Percentiles rank a stretch among this genome's conserved stretches.
Evolutionary conservation across 2,113 vertebrate genomes (phyloP).

Genomic region (Corynorhinus townsendii): DNA sequence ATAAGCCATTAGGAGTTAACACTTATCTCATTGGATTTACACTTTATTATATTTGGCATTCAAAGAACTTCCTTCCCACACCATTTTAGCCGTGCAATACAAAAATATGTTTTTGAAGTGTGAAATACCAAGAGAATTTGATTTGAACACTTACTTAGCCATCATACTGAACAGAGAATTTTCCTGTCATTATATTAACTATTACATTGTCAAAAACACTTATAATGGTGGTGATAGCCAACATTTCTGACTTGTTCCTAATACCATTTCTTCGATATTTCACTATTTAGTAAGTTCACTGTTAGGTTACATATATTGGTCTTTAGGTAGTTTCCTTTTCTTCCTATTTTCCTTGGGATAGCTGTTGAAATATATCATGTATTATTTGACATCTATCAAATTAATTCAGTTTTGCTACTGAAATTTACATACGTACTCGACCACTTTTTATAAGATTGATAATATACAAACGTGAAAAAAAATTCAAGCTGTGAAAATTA

Average conservation of each 20-base stretch:
- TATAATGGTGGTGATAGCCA: neutral
- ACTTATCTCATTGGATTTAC: constrained; percentile 2
- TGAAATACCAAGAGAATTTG: neutral
- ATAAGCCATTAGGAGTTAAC: neutral
- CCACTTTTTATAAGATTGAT: neutral
- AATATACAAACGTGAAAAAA: neutral
- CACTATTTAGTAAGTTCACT: neutral
- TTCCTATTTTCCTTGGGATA: neutral
- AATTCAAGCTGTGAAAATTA: neutral
- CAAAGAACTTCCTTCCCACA: neutral
- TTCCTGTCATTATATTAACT: neutral
- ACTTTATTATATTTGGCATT: neutral
- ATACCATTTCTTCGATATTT: neutral
- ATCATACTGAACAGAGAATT: neutral
- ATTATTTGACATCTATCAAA: neutral
- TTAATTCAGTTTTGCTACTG: neutral
- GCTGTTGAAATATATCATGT: neutral
- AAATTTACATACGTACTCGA: neutral
- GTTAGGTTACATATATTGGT: neutral
- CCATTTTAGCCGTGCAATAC: neutral
- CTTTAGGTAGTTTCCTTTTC: neutral
- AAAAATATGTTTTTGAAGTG: constrained; percentile 20
- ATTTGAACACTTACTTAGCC: neutral
- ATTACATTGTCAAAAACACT: neutral
- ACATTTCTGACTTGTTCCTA: neutral